phyloP scores from a whole-genome alignment of 2,113 vertebrate genomes.

The Vimba vimba region DNA sequence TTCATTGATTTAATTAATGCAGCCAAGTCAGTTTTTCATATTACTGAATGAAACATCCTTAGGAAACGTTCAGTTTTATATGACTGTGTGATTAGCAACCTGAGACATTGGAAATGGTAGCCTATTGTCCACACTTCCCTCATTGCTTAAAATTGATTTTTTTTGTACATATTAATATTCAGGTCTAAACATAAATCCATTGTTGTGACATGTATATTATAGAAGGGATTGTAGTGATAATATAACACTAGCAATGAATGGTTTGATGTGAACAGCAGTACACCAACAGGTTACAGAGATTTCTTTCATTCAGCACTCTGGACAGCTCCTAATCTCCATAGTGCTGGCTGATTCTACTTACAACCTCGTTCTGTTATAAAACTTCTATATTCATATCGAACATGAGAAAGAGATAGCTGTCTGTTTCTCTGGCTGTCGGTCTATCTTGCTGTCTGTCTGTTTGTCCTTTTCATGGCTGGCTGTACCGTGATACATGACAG shows the following conservation, averaged over 20 bases:
- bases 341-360: neutral
- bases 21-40: neutral
- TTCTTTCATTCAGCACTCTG: conserved; percentile 57
- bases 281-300: conserved; percentile 34
- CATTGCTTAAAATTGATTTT: neutral
- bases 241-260: neutral
- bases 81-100: too few species aligned
- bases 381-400: neutral
- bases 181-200: neutral
- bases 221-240: neutral
- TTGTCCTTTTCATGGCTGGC: conserved; percentile 11
- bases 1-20: neutral
- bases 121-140: neutral
- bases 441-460: conserved; percentile 22
- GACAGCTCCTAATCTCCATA: conserved; percentile 53
- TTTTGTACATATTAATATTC: neutral
- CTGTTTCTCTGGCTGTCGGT: conserved; percentile 5
- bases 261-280: conserved; percentile 2
- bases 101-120: neutral
- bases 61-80: neutral
- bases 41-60: neutral
- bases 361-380: neutral
- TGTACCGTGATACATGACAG: conserved; percentile 16
- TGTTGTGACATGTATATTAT: neutral
- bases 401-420: neutral